Evolutionary conservation across 1,140 invertebrate genomes (phyloP).

Genomic region (Drosophila seguyi): DNA sequence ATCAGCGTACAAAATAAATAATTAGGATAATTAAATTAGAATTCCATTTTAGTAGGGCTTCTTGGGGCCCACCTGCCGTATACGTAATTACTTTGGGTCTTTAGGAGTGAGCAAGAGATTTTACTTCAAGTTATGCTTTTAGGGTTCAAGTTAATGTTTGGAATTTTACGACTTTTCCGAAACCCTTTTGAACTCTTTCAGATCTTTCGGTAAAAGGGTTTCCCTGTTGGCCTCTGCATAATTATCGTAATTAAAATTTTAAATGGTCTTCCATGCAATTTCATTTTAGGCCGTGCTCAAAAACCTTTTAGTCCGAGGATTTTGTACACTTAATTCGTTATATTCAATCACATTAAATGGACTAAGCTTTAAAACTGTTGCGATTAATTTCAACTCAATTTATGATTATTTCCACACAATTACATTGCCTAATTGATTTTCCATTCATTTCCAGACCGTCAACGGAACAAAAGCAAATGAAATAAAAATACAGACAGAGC

Average conservation of each 20-base stretch:
- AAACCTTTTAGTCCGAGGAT: conserved; percentile 34
- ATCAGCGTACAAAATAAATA: neutral
- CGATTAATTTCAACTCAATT: conserved; percentile 67
- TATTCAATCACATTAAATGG: conserved; percentile 20
- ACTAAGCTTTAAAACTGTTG: conserved; percentile 35
- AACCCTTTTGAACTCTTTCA: conserved; percentile 24
- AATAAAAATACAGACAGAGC: conserved; percentile 22
- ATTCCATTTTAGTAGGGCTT: neutral
- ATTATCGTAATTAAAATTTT: conserved; percentile 60
- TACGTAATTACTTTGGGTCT: conserved; percentile 1
- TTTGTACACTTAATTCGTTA: conserved; percentile 21
- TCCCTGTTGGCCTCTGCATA: conserved; percentile 19
- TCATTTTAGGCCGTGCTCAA: conserved; percentile 1
- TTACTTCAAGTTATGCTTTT: conserved; percentile 11
- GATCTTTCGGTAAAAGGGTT: conserved; percentile 44
- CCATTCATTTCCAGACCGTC: conserved; percentile 49
- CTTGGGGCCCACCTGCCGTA: conserved; percentile 15
- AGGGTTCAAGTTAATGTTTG: conserved; percentile 34
- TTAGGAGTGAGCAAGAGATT: conserved; percentile 3
- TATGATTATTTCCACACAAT: conserved; percentile 78
- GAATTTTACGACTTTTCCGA: conserved; percentile 27
- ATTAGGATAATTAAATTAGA: conserved; percentile 4
- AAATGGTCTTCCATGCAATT: conserved; percentile 14
- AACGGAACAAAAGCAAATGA: conserved; percentile 39
- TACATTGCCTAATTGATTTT: conserved; percentile 76